phyloP scores from a whole-genome alignment of 2,888 invertebrate genomes.

The Erpobdella octoculata region DNA sequence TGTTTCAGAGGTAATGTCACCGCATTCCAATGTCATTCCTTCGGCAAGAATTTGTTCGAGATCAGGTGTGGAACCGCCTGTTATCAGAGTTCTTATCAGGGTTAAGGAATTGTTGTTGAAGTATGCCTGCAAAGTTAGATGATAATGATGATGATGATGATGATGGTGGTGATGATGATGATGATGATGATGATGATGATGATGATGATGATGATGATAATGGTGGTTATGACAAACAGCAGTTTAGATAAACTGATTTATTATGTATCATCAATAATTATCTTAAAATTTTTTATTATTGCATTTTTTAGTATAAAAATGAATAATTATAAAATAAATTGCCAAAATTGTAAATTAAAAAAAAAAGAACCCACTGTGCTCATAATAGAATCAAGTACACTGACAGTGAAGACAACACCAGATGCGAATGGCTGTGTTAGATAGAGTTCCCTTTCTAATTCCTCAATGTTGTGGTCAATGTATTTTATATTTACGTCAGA shows the following conservation, averaged over 20 bases:
- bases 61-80: slow-evolving; percentile 98
- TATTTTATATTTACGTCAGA: slow-evolving; percentile 85
- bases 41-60: slow-evolving; percentile 96
- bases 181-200: slow-evolving; percentile 57
- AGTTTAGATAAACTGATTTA: too few species aligned
- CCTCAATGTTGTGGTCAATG: slow-evolving; percentile 67
- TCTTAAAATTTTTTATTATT: too few species aligned
- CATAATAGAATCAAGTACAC: slow-evolving; percentile 98
- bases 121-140: slow-evolving; percentile 85
- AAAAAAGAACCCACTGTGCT: slow-evolving; percentile 76
- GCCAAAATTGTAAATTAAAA: too few species aligned
- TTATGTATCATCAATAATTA: too few species aligned
- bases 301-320: too few species aligned
- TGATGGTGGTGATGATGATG: slow-evolving; percentile 99
- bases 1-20: slow-evolving; percentile 15
- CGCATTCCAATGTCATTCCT: slow-evolving; percentile 56
- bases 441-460: slow-evolving; percentile 98
- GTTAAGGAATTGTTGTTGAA: slow-evolving; percentile 99
- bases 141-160: slow-evolving; percentile 98
- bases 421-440: slow-evolving; percentile 99
- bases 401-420: slow-evolving; percentile 99
- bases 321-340: too few species aligned
- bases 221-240: not conserved
- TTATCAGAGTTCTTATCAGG: slow-evolving; percentile 92
- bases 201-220: not conserved